Base-by-base conservation (phyloP, 2,113 vertebrate genomes). In the Phoxinus phoxinus region DNA sequence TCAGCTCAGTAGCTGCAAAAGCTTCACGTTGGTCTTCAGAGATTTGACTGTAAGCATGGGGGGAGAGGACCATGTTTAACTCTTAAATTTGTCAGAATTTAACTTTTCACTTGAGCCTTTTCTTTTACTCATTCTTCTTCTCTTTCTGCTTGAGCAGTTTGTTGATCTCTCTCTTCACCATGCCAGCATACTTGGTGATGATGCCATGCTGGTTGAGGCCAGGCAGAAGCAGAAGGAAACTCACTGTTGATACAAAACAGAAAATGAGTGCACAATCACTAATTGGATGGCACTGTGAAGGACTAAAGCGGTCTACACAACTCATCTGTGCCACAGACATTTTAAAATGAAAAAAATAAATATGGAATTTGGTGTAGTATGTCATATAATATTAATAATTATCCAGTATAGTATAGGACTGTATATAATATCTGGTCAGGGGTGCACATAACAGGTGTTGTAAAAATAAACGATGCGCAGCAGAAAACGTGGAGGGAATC, bases 91-190 rank as follows among this genome's bases (percentile, higher is more conserved):
- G 8, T 61, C 25, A 5, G 44, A 17, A 6, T 51, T 63, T 75
- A 25, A 85, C 19, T n/a, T 84, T 35, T 71, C 3, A 37, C 59
- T 56, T 53, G 2, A 15, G 1, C 63, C 35, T 53, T 32, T 3
- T 84, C 5, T 21, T 87, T 95, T 94, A 99, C 87, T 98, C 97
- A 7, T 96, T 99, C 94, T 99, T 98, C 95, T 99, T 99, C 89
- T 99, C 98, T 92, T 99, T 99, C 90, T 98, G 97, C 93, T 99
- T 99, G 46, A 99, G 95, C 89, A 99, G 96, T 69, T 99, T 99
- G 95, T 99, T 99, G 87, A 99, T 94, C 94, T 99, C 97, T 80
- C 97, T 95, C 93, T 97, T 99, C 0, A 95, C 98, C 98, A 99
- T 99, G 91, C 94, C 94, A 41, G 95, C 89, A 75, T 98, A 99